A percentile compares a stretch with the other conserved stretches of the same genome.
Conservation (phyloP, 2,888 invertebrate genomes). For the Pristionchus fissidentatus region DNA sequence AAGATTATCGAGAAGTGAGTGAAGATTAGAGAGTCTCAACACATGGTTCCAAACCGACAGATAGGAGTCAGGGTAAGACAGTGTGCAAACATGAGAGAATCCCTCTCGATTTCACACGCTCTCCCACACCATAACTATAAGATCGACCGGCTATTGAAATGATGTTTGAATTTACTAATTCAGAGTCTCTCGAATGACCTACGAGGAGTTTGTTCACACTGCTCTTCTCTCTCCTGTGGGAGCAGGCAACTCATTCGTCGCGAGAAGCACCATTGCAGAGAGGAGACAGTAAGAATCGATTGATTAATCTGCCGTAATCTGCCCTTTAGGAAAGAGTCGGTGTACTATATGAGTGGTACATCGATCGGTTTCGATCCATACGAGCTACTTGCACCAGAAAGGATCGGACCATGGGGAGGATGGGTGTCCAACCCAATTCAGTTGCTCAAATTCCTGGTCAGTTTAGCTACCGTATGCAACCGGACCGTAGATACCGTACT, state of each 20-base stretch:
- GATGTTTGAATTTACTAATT: neutral
- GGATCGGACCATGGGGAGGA: conserved; percentile 75
- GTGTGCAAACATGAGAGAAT: neutral
- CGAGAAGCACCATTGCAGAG: conserved; percentile 24
- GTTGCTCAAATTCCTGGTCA: conserved; percentile 69
- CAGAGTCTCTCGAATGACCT: conserved; percentile 29
- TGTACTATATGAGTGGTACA: conserved; percentile 74
- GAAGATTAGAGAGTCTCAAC: too few relatives aligned
- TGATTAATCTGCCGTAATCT: neutral
- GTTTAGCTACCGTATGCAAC: too few relatives aligned
- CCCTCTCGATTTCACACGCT: too few relatives aligned
- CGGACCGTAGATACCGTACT: too few relatives aligned
- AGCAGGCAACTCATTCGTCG: conserved; percentile 24
- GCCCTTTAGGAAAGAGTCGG: conserved; percentile 67
- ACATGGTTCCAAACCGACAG: too few relatives aligned
- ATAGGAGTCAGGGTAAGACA: too few relatives aligned
- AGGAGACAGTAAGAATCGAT: conserved; percentile 33
- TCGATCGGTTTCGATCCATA: conserved; percentile 74
- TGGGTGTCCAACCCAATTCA: conserved; percentile 75
- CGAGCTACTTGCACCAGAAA: conserved; percentile 71
- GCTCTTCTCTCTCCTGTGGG: conserved; percentile 27
- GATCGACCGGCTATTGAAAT: neutral
- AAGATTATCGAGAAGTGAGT: conserved; percentile 60
- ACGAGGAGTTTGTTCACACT: conserved; percentile 43
- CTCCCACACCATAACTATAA: too few relatives aligned